phyloP scores from a whole-genome alignment of 2,888 invertebrate genomes.

The Ceraclea dissimilis region DNA sequence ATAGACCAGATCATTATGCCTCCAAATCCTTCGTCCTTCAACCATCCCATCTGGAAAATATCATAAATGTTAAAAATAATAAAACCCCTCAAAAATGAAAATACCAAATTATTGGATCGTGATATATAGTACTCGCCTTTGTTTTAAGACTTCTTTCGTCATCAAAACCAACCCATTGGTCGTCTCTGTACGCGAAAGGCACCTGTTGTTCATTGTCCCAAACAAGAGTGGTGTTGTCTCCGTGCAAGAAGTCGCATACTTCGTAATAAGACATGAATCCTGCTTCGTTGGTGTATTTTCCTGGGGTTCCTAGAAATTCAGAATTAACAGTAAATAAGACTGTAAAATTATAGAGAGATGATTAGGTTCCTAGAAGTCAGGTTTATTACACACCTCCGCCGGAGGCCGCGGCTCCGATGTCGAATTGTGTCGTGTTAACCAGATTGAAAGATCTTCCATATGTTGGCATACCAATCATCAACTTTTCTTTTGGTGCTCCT shows the following conservation, averaged over 20 bases:
- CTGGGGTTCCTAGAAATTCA: conserved; percentile 49
- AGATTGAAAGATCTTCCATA: conserved; percentile 89
- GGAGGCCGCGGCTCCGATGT: conserved; percentile 85
- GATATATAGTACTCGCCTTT: conserved; percentile 52
- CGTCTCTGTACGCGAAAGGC: conserved; percentile 84
- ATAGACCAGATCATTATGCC: conserved; percentile 97
- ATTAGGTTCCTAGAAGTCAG: too few relatives aligned
- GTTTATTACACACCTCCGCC: conserved; percentile 59
- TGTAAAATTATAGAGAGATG: not conserved
- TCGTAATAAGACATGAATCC: conserved; percentile 96
- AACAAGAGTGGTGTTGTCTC: conserved; percentile 84
- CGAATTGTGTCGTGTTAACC: conserved; percentile 78
- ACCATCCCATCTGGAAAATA: conserved; percentile 73
- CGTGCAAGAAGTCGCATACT: conserved; percentile 84
- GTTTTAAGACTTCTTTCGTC: conserved; percentile 86
- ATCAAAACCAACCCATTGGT: conserved; percentile 94
- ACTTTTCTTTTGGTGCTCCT: conserved; percentile 87
- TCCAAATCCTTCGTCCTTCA: conserved; percentile 88
- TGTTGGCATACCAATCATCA: conserved; percentile 92
- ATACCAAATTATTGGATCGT: too few relatives aligned
- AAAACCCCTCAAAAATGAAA: too few relatives aligned
- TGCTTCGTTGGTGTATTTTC: conserved; percentile 85
- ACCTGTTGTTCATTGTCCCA: conserved; percentile 96
- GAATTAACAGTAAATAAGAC: too few relatives aligned
- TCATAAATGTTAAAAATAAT: too few relatives aligned